Conservation (phyloP, 2,888 invertebrate genomes). For the Chirona hameri region DNA sequence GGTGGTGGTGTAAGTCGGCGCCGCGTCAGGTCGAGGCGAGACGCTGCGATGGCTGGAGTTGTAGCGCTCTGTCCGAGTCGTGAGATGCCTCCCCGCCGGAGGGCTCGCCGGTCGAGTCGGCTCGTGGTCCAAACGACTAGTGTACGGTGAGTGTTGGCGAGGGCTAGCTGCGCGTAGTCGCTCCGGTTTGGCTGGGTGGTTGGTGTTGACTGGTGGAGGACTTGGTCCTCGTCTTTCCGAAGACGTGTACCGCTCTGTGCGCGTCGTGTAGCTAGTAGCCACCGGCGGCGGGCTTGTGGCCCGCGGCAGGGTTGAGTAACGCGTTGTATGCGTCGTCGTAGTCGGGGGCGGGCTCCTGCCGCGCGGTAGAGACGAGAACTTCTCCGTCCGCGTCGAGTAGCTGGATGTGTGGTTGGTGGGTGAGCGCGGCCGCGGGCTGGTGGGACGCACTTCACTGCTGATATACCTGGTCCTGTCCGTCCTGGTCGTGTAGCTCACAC, state of each 20-base stretch:
- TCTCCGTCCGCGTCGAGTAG: neutral
- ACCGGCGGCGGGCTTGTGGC: neutral
- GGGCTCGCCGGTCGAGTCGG: neutral
- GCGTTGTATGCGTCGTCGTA: neutral
- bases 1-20: neutral
- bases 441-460: neutral
- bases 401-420: neutral
- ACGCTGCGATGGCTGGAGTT: neutral
- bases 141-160: neutral
- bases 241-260: neutral
- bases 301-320: neutral
- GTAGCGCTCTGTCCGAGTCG: neutral
- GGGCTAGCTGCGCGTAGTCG: neutral
- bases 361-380: neutral
- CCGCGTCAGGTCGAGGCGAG: neutral
- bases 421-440: slow-evolving; percentile 4
- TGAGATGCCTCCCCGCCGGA: neutral
- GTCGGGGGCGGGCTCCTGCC: neutral
- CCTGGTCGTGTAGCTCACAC: neutral
- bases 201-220: neutral
- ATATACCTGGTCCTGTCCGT: neutral
- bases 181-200: neutral
- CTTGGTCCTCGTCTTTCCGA: neutral
- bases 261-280: neutral
- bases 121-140: neutral